A percentile compares a stretch with the other conserved stretches of the same genome.
Evolutionary conservation across 1,140 invertebrate genomes (phyloP).

Genomic region (Anagrus nilaparvatae): DNA sequence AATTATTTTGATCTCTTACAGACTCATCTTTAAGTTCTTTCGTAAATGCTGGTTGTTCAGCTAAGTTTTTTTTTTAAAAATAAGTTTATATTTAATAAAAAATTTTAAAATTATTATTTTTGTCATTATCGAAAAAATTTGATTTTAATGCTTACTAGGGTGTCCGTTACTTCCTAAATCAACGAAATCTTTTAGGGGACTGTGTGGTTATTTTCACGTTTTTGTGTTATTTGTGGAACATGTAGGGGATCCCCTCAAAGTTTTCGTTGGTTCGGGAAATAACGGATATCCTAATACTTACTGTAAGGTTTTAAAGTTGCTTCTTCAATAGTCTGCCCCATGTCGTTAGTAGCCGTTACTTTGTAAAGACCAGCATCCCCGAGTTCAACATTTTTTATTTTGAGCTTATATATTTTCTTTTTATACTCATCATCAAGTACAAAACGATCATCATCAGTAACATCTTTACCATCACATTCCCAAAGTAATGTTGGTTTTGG

Average conservation of each 20-base stretch:
- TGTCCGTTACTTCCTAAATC: conserved; percentile 10
- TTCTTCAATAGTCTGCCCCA: conserved; percentile 59
- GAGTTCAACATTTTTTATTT: conserved; percentile 55
- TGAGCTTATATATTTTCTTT: conserved; percentile 55
- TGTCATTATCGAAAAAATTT: conserved; percentile 24
- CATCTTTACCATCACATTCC: conserved; percentile 53
- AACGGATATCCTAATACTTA: too few relatives aligned
- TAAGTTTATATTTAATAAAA: conserved; percentile 5
- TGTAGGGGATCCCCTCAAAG: too few relatives aligned
- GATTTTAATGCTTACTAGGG: too few relatives aligned
- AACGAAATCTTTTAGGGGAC: too few relatives aligned
- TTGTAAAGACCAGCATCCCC: conserved; percentile 74
- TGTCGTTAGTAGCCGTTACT: conserved; percentile 60
- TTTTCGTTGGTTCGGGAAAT: too few relatives aligned
- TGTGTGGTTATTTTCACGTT: too few relatives aligned
- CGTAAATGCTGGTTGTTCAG: conserved; percentile 64
- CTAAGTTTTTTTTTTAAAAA: conserved; percentile 47
- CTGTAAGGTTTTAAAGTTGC: conserved; percentile 61
- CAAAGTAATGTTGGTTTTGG: conserved; percentile 69
- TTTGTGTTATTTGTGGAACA: too few relatives aligned
- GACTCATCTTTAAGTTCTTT: conserved; percentile 55
- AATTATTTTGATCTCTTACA: conserved; percentile 51
- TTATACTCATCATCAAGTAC: conserved; percentile 52
- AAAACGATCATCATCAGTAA: conserved; percentile 47
- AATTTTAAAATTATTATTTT: conserved; percentile 24